These are phyloP conservation scores for Tachystola acroxantha DNA, from an alignment of 2,888 invertebrate species.

Conservation along the genomic window DNA sequence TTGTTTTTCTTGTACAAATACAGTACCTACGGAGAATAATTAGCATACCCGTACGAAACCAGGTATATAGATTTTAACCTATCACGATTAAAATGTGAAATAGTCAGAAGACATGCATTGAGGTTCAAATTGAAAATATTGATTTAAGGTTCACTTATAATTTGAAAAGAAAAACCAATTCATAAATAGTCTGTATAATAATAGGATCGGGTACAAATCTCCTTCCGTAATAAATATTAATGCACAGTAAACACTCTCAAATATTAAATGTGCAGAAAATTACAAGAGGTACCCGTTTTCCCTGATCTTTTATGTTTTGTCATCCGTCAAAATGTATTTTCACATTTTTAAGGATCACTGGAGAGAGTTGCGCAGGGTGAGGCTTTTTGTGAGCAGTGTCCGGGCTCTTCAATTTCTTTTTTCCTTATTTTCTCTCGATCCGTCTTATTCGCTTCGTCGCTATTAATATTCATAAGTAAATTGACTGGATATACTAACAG, in stretches of 20 bases:
- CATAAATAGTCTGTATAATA: too few relatives aligned
- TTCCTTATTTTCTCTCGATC: conserved; percentile 34
- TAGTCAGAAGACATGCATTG: too few relatives aligned
- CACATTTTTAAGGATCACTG: conserved; percentile 46
- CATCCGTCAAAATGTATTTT: conserved; percentile 74
- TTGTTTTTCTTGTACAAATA: too few relatives aligned
- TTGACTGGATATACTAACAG: conserved; percentile 51
- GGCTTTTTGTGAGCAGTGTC: conserved; percentile 60
- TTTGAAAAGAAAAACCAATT: too few relatives aligned
- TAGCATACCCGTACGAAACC: too few relatives aligned
- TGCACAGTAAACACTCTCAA: conserved; percentile 45
- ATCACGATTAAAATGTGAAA: too few relatives aligned
- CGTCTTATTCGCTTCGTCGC: conserved; percentile 45
- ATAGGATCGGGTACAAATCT: background rate
- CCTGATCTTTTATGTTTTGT: conserved; percentile 60
- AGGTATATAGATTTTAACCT: too few relatives aligned
- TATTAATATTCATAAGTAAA: conserved; percentile 76
- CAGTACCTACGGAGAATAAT: too few relatives aligned
- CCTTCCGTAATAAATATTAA: conserved; percentile 17
- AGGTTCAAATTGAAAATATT: too few relatives aligned
- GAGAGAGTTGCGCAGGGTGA: conserved; percentile 27
- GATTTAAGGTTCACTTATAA: too few relatives aligned
- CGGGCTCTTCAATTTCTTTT: conserved; percentile 32
- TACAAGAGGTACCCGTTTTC: conserved; percentile 35
- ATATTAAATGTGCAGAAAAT: conserved; percentile 69